Conservation (phyloP, 2,113 vertebrate species). For the Sorex fumeus region DNA sequence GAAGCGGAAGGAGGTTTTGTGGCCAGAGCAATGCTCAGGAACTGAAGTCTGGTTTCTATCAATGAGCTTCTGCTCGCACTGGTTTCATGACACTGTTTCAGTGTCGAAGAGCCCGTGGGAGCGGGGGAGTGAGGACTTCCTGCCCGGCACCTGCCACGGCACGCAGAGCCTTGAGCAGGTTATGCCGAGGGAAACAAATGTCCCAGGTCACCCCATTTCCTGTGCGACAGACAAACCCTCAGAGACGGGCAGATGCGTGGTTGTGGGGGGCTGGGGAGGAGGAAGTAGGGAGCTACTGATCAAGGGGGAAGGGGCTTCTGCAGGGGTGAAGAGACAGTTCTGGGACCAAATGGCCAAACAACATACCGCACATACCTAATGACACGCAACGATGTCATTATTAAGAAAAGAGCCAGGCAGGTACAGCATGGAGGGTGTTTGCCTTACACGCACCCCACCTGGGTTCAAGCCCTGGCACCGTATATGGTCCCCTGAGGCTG, state of each 20-base stretch:
- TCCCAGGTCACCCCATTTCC: rapidly evolving
- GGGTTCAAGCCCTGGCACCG: too few species aligned
- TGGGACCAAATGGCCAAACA: not conserved
- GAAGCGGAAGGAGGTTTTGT: not conserved
- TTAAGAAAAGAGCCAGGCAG: too few species aligned
- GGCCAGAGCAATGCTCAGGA: not conserved
- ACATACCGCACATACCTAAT: too few species aligned
- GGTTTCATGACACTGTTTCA: not conserved
- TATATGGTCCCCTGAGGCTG: too few species aligned
- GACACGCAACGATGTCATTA: too few species aligned
- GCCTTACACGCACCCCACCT: too few species aligned
- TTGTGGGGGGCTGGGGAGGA: not conserved
- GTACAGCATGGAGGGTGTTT: too few species aligned
- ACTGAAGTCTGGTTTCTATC: not conserved
- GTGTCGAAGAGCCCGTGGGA: not conserved
- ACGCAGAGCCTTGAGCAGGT: not conserved
- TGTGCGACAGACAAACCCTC: not conserved
- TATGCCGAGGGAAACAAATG: not conserved
- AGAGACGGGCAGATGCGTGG: not conserved
- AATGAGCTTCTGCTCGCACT: not conserved
- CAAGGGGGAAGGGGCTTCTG: rapidly evolving
- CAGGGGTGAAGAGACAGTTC: not conserved
- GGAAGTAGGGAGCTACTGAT: not conserved
- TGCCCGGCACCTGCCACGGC: not conserved
- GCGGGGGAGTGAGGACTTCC: too few species aligned